These are phyloP conservation scores for Polydesmus complanatus DNA, from an alignment of 2,888 invertebrate genomes.

Conservation along the genomic window DNA sequence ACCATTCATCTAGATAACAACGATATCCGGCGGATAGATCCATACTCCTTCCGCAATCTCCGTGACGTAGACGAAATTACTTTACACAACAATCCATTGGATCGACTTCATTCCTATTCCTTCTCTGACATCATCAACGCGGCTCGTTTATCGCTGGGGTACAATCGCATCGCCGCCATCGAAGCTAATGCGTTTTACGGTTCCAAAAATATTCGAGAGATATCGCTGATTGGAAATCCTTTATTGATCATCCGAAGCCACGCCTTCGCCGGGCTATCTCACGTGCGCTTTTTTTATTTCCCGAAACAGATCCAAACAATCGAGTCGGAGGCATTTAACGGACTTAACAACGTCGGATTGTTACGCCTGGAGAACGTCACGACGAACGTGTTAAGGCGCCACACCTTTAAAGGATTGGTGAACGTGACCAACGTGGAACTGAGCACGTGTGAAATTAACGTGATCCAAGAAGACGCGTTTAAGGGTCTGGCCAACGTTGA, in stretches of 20 bases:
- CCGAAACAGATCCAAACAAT: conserved; percentile 63
- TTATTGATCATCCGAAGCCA: conserved; percentile 57
- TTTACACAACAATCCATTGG: conserved; percentile 71
- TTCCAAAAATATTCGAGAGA: conserved; percentile 63
- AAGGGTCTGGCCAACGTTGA: conserved; percentile 58
- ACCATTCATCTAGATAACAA: conserved; percentile 76
- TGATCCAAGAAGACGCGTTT: conserved; percentile 57
- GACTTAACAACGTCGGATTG: conserved; percentile 64
- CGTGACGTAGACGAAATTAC: conserved; percentile 50
- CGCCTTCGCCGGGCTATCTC: conserved; percentile 69
- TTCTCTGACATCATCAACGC: conserved; percentile 73
- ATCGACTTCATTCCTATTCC: conserved; percentile 66
- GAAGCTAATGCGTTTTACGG: conserved; percentile 67
- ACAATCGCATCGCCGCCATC: conserved; percentile 35
- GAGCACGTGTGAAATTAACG: conserved; percentile 59
- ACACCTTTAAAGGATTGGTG: conserved; percentile 61
- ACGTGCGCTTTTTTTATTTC: conserved; percentile 66
- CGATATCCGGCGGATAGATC: conserved; percentile 65
- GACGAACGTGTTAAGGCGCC: conserved; percentile 50
- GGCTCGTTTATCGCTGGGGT: conserved; percentile 37
- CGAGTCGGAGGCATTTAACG: conserved; percentile 66
- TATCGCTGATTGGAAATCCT: conserved; percentile 73
- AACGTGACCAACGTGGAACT: conserved; percentile 56
- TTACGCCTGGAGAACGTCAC: conserved; percentile 75
- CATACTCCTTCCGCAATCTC: conserved; percentile 70